Evolutionary conservation across 1,140 invertebrate species (phyloP).

Genomic region (Ceratina japonica): DNA sequence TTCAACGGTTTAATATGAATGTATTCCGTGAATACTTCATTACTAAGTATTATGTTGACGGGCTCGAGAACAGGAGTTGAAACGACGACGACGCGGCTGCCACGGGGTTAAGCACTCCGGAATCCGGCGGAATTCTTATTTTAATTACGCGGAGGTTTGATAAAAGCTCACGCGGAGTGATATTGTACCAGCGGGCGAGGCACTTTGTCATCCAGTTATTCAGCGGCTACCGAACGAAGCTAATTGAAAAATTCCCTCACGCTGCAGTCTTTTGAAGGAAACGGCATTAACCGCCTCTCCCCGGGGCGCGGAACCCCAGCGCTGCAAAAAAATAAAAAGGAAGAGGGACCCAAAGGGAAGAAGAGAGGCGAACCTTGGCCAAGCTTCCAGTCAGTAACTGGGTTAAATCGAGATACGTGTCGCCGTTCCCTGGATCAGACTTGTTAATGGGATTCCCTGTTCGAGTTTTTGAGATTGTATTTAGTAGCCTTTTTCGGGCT

Average conservation of each 20-base stretch:
- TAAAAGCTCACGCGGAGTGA: neutral
- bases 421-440: neutral
- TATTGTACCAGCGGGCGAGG: neutral
- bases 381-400: neutral
- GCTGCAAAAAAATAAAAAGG: neutral
- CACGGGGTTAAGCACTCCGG: too few relatives aligned
- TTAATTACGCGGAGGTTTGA: constrained; percentile 1
- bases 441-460: neutral
- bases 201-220: constrained; percentile 23
- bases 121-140: neutral
- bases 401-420: constrained; percentile 7
- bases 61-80: too few relatives aligned
- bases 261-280: constrained; percentile 34
- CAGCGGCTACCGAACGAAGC: constrained; percentile 6
- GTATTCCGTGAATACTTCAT: too few relatives aligned
- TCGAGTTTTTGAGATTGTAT: neutral
- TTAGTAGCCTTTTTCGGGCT: neutral
- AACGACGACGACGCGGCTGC: too few relatives aligned
- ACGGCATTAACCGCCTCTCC: constrained; percentile 18
- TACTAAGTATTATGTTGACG: too few relatives aligned
- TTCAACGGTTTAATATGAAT: neutral
- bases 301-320: neutral
- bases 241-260: constrained; percentile 48
- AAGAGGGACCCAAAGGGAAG: neutral
- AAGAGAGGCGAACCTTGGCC: too few relatives aligned